phyloP scores from a whole-genome alignment of 2,888 invertebrate genomes.

The Zygaena filipendulae region DNA sequence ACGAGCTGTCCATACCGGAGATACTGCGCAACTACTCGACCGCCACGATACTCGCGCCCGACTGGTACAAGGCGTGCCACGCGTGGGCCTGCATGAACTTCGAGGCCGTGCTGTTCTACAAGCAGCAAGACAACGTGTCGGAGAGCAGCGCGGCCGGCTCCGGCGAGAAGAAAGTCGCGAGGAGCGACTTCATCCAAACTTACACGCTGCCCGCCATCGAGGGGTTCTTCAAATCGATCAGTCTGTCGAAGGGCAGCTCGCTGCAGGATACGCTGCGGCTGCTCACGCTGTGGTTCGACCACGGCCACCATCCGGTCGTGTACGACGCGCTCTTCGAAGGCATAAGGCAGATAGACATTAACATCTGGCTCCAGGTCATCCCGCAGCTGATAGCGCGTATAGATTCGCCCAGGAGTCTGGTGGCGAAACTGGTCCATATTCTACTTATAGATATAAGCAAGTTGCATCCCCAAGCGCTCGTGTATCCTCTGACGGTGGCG shows the following conservation, averaged over 20 bases:
- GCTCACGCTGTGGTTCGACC: slow-evolving; percentile 97
- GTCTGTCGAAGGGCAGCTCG: slow-evolving; percentile 90
- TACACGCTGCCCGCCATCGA: slow-evolving; percentile 93
- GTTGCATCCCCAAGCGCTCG: slow-evolving; percentile 96
- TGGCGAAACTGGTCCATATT: slow-evolving; percentile 92
- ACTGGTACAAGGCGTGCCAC: slow-evolving; percentile 99
- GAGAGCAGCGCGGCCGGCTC: slow-evolving; percentile 57
- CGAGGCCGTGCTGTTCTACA: slow-evolving; percentile 82
- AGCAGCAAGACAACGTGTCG: slow-evolving; percentile 57
- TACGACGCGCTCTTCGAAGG: slow-evolving; percentile 94
- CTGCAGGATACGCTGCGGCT: slow-evolving; percentile 95
- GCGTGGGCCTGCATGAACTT: slow-evolving; percentile 98
- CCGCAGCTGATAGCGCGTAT: slow-evolving; percentile 98
- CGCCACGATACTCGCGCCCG: slow-evolving; percentile 85
- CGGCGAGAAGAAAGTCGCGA: slow-evolving; percentile 49
- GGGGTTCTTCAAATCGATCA: slow-evolving; percentile 96
- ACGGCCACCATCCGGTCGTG: slow-evolving; percentile 92
- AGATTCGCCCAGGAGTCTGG: slow-evolving; percentile 90
- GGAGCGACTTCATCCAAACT: slow-evolving; percentile 50
- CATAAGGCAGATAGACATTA: slow-evolving; percentile 92
- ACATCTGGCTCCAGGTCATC: slow-evolving; percentile 99
- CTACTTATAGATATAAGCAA: slow-evolving; percentile 97
- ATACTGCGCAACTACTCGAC: slow-evolving; percentile 80
- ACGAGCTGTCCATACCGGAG: slow-evolving; percentile 80
- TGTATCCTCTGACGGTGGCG: slow-evolving; percentile 97